phyloP scores from a whole-genome alignment of 1,140 invertebrate species.

The Bombus superbus region DNA sequence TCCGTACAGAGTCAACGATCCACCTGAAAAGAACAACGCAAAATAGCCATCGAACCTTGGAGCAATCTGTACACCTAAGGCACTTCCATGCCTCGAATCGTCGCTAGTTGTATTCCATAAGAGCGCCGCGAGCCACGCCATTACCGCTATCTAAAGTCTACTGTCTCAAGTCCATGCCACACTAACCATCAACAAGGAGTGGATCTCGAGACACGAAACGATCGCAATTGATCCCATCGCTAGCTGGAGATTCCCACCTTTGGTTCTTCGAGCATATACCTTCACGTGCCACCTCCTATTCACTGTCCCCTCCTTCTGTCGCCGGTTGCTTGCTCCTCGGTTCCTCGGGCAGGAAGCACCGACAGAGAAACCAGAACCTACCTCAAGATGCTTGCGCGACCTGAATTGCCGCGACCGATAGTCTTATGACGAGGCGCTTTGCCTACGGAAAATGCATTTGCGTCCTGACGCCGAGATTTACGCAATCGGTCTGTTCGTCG shows the following conservation, averaged over 20 bases:
- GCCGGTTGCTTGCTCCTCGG: not conserved
- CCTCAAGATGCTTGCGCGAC: conserved; percentile 57
- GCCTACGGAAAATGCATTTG: conserved; percentile 9
- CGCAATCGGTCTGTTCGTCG: not conserved
- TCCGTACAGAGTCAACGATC: too few relatives aligned
- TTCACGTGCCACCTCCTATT: conserved; percentile 30
- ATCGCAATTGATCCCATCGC: conserved; percentile 21
- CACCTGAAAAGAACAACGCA: too few relatives aligned
- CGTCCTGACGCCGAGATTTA: conserved; percentile 1
- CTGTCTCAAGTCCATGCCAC: too few relatives aligned
- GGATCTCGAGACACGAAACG: too few relatives aligned
- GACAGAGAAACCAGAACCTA: conserved; percentile 55
- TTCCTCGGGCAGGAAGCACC: conserved; percentile 17
- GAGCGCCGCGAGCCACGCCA: too few relatives aligned
- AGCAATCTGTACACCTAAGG: too few relatives aligned
- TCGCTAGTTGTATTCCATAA: too few relatives aligned
- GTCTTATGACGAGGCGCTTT: conserved; percentile 18
- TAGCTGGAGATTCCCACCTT: conserved; percentile 4
- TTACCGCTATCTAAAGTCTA: too few relatives aligned
- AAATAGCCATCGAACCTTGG: too few relatives aligned
- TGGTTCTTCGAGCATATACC: conserved; percentile 16
- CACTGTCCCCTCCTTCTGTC: not conserved
- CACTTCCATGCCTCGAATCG: too few relatives aligned
- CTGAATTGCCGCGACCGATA: conserved; percentile 34
- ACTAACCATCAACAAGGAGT: too few relatives aligned